Evolutionary conservation across 2,113 vertebrate species (phyloP).

Genomic region (Parus major): DNA sequence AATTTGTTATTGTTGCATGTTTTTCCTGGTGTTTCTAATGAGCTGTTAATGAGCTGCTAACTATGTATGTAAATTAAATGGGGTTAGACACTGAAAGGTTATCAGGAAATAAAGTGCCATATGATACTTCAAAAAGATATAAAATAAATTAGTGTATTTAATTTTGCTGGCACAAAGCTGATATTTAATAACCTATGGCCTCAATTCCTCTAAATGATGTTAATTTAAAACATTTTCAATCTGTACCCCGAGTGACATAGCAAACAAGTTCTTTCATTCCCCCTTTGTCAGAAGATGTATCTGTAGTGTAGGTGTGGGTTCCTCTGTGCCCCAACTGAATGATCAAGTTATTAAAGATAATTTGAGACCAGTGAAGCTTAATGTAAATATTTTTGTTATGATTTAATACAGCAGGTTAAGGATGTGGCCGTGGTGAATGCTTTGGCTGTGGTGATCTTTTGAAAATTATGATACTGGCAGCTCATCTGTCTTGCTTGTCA

Average conservation of each 20-base stretch:
- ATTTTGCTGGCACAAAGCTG: conserved; percentile 52
- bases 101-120: conserved; percentile 55
- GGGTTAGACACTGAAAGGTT: conserved; percentile 54
- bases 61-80: conserved; percentile 77
- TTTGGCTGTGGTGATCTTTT: not conserved
- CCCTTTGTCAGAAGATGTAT: not conserved
- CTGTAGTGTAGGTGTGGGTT: not conserved
- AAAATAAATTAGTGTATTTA: conserved; percentile 55
- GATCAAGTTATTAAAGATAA: not conserved
- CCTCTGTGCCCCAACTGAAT: not conserved
- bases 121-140: conserved; percentile 41
- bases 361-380: not conserved
- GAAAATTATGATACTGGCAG: not conserved
- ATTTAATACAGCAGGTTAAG: not conserved
- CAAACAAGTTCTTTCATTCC: conserved; percentile 6
- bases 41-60: conserved; percentile 79
- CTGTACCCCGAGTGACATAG: not conserved
- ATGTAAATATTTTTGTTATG: not conserved
- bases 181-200: conserved; percentile 41
- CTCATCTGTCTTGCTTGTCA: not conserved
- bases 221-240: conserved; percentile 43
- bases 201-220: conserved; percentile 5
- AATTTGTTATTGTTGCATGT: conserved; percentile 72
- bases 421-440: not conserved
- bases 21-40: conserved; percentile 73